A percentile compares a stretch with the other conserved stretches of the same genome.
Conservation (phyloP, 2,888 invertebrate genomes). For the Micropterix aruncella region DNA sequence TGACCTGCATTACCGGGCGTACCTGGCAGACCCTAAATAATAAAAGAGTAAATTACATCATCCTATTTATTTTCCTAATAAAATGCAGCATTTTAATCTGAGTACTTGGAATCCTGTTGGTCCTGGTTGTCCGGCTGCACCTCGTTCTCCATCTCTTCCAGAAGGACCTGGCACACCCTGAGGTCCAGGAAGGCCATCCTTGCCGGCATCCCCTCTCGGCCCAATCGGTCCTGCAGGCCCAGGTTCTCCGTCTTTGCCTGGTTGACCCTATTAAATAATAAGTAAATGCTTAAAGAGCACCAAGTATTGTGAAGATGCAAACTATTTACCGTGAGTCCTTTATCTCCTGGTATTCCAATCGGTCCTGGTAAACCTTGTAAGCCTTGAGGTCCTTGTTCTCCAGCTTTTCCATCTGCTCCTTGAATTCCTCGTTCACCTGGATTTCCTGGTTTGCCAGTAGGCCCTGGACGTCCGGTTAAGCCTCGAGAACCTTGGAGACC, state of each 20-base stretch:
- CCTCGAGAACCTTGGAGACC: conserved; percentile 52
- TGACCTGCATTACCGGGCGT: conserved; percentile 55
- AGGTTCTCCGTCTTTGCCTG: conserved; percentile 66
- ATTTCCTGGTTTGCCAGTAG: conserved; percentile 53
- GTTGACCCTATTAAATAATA: conserved; percentile 43
- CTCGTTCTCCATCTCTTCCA: conserved; percentile 62
- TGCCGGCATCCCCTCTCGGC: conserved; percentile 65
- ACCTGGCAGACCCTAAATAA: conserved; percentile 54
- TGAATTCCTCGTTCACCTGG: conserved; percentile 60
- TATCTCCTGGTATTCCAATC: conserved; percentile 64
- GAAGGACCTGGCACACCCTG: conserved; percentile 59
- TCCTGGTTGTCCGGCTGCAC: conserved; percentile 62
- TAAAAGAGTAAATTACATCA: background rate
- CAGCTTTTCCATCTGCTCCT: conserved; percentile 76
- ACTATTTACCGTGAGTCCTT: conserved; percentile 52
- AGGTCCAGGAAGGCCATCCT: conserved; percentile 61
- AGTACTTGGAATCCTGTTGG: conserved; percentile 67
- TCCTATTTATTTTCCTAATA: too few species aligned
- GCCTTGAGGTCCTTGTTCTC: conserved; percentile 69
- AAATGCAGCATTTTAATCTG: too few species aligned
- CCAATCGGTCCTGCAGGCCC: conserved; percentile 65
- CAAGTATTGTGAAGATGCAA: too few species aligned
- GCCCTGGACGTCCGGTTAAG: conserved; percentile 51
- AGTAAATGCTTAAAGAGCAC: background rate
- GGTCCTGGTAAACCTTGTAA: conserved; percentile 67